Evolutionary conservation across 2,888 invertebrate genomes (phyloP), one percentile per base, ranked within the genome.

Genomic region (Platycheirus rosarum): DNA sequence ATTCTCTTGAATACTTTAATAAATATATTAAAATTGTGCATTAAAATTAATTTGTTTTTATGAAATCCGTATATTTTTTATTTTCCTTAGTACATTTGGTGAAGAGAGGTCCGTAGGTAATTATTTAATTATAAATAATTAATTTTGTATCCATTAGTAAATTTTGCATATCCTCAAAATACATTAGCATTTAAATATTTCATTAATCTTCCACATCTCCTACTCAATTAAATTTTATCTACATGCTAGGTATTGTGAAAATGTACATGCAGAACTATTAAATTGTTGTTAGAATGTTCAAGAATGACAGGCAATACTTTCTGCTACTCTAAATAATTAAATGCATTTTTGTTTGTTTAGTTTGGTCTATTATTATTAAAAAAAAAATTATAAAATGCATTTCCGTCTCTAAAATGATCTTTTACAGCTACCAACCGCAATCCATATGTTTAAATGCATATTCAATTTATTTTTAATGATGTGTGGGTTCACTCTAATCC

Each of bases 381-480:
- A 6, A 32, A 6, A 32, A 32, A 32, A 13, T n/a, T 49, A 18
- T 32, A 73, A 18, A 46, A 53, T 44, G 35, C 18, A 55, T 53
- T 32, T 48, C 29, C 35, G 26, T 37, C 16, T 57, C 40, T 62
- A 71, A 62, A 62, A 78, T 73, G 60, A 73, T 26, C 53, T n/a
- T 65, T 73, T 65, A 80, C 80, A 53, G 80, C 76, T 76, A 80
- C 80, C 76, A 76, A 80, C 80, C 80, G 76, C 80, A 80, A 65
- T 80, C 80, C 80, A 66, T 80, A 53, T 71, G 26, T 49, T 5
- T 57, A 14, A 66, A 75, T 65, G 70, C 69, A 51, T 69, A 32
- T 32, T 75, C 49, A 60, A 65, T 55, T 55, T 29, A 11, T 51
- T 65, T 63, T 69, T 55, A 71, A 79, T 79, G 78, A 73, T 60